Evolutionary conservation across 2,888 invertebrate species (phyloP), one percentile per base, ranked within the genome.

Genomic region (Drosophila multiciliata): DNA sequence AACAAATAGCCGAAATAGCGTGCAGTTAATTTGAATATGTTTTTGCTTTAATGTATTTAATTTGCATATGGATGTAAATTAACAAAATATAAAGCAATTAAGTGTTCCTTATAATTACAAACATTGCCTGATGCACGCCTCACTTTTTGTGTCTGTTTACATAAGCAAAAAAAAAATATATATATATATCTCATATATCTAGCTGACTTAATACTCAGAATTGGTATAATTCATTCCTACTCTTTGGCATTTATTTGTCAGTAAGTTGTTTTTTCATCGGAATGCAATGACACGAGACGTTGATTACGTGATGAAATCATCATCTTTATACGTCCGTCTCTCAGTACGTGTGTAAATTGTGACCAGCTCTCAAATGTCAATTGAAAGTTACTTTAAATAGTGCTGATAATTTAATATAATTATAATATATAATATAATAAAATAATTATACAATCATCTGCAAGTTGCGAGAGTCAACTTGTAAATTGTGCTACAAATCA

Each of bases 241-340:
- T 9, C 40, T 40, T 20, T 67, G 58, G 36, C 66, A 75, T 55
- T 45, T 52, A 42, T 32, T 54, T 65, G 62, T 33, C 36, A 59
- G 20, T 29, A 53, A 50, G 26, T 11, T 36, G 62, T 57, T 69
- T 62, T 67, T 52, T 57, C 73, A 80, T 79, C 73, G 62, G 64
- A 36, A 70, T 66, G 75, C 87, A 82, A 75, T 75, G 75, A 86
- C 71, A 83, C 66, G 67, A 59, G 76, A 70, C 78, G 78, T 72
- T 83, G 75, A 89, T 87, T 89, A 76, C 87, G 64, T 72, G 78
- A 73, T 81, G 73, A 72, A 80, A 83, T 74, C 82, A 74, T 70
- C 74, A 48, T 62, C 62, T 38, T 35, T 23, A 7, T 35, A 33
- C 12, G 49, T 49, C 20, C 12, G 15, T 42, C 45, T 42, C 62